Evolutionary conservation across 2,888 invertebrate species (phyloP), one percentile per base, ranked within the genome.

Genomic region (Cataglyphis cursor): DNA sequence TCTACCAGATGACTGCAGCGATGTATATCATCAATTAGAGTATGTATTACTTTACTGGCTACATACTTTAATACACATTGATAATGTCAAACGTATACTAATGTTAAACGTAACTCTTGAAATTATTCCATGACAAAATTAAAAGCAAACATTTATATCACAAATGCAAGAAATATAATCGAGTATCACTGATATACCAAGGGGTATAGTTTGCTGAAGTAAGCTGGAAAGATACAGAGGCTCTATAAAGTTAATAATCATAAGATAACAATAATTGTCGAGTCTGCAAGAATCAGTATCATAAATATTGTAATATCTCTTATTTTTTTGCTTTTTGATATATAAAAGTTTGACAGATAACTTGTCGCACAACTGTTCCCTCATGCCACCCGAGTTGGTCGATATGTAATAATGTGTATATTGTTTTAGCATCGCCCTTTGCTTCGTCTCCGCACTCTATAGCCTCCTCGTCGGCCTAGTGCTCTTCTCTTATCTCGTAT

Each of bases 1-100:
- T 51, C 93, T 98, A 89, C 98, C 98, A 1, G 97, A 97, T 92
- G 97, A 98, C 94, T 98, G 98, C 95, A 96, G 97, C 86, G 97
- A 97, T 95, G 97, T 98, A 0, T 98, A 98, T 94, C 96, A 96
- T 94, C 97, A 98, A 91, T 96, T 97, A 91, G 96, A 96, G 97
- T 97, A 95, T 96, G 97, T 96, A 85, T 84, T n/a, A 24, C 9
- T 59, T 57, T 72, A 12, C 9, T 18, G 10, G 31, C 31, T 78
- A 12, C 9, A 51, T 3, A 18, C 15, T 54, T 68, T 28, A 18
- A 64, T 24, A 61, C 8, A 64, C n/a, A n/a, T 59, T 38, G n/a
- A 41, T n/a, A 64, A 51, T 54, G 35, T 9, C 18, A 24, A 76
- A 76, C n/a, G 38, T 74, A 28, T 28, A 28, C 28, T 0, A 28